Percentiles rank a stretch among this genome's conserved stretches.
phyloP scores from a whole-genome alignment of 2,113 vertebrate species.

The Aviceda subcristata region DNA sequence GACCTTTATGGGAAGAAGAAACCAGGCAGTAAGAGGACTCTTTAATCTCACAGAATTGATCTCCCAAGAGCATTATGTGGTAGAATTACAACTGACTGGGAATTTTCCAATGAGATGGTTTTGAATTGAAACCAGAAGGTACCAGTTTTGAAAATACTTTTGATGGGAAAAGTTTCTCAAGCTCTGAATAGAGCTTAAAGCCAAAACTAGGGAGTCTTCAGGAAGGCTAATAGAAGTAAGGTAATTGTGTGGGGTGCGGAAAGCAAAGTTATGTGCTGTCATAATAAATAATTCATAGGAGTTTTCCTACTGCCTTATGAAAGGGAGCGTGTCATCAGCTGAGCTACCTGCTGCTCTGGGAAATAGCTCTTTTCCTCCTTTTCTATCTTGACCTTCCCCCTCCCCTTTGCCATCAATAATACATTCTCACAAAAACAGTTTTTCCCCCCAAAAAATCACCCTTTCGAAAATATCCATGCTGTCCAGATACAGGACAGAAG shows the following conservation, averaged over 20 bases:
- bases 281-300: background rate
- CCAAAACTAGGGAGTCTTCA: background rate
- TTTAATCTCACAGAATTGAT: background rate
- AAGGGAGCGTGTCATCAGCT: background rate
- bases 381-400: background rate
- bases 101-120: background rate
- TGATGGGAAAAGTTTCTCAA: background rate
- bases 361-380: background rate
- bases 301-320: background rate
- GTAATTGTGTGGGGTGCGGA: background rate
- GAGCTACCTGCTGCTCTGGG: background rate
- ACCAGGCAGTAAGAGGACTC: background rate
- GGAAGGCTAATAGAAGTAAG: background rate
- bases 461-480: background rate
- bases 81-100: background rate
- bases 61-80: background rate
- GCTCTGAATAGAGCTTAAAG: background rate
- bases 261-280: background rate
- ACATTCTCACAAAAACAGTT: background rate
- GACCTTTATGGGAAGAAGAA: background rate
- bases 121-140: background rate
- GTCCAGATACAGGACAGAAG: background rate
- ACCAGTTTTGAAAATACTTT: background rate
- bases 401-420: background rate
- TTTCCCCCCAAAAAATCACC: rapidly evolving